These are phyloP conservation scores for Oedothorax gibbosus DNA, from an alignment of 1,140 invertebrate species.

Conservation along the genomic window DNA sequence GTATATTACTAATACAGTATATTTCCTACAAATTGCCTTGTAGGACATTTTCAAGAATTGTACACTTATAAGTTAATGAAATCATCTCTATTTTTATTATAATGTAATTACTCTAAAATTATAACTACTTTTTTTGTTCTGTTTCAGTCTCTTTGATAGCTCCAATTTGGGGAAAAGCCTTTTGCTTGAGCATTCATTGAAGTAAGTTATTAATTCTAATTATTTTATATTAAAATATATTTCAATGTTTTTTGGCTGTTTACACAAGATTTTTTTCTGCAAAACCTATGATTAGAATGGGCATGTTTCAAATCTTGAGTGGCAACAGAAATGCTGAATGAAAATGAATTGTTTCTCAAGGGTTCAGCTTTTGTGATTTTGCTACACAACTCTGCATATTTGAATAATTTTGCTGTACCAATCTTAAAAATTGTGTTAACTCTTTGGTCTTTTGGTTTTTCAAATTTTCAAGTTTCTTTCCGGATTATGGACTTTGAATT, in stretches of 20 bases:
- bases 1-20: too few species aligned
- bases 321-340: neutral
- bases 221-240: neutral
- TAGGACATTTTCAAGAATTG: too few species aligned
- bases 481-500: too few species aligned
- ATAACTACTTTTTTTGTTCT: neutral
- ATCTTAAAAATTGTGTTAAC: too few species aligned
- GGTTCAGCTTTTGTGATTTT: too few species aligned
- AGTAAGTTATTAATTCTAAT: conserved; percentile 5
- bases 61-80: neutral
- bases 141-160: conserved; percentile 20
- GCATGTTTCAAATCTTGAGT: neutral
- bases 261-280: neutral
- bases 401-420: too few species aligned
- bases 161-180: neutral
- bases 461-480: too few species aligned
- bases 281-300: neutral
- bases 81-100: neutral
- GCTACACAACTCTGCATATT: too few species aligned
- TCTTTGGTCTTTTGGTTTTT: too few species aligned
- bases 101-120: neutral
- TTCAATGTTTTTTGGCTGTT: neutral
- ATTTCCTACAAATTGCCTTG: too few species aligned
- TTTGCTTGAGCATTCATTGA: neutral
- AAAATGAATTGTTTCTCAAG: too few species aligned